Evolutionary conservation across 1,140 invertebrate species (phyloP), one percentile per base, ranked within the genome.

Genomic region (Neelides sp.): DNA sequence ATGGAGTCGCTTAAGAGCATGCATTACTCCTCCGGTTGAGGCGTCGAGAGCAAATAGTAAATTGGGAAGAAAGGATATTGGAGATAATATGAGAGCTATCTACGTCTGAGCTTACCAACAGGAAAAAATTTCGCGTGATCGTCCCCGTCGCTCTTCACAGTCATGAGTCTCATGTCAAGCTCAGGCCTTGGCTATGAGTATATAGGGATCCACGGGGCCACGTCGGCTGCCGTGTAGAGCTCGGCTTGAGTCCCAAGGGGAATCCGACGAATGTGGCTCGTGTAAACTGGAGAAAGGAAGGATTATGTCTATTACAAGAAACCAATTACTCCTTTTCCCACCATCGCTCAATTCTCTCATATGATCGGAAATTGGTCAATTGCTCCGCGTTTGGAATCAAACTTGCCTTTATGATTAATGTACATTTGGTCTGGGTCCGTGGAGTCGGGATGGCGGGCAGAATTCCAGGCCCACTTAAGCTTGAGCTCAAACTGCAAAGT

Each of bases 91-190:
- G n/a, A n/a, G n/a, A n/a, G n/a, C n/a, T n/a, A n/a, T n/a, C n/a
- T n/a, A n/a, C n/a, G n/a, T n/a, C n/a, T n/a, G 22, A 30, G 30
- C 79, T 68, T 70, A 85, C 88, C 84, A 63, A 98, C 94, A 49
- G 95, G 94, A 26, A 91, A 96, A 74, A 98, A 98, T 71, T 98
- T 98, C 0, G 94, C 93, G 75, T 99, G 95, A 72, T 98, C 94
- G 63, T 80, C 82, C 3, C 94, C 94, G 61, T 92, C 80, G 22
- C 95, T 89, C 72, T 98, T 98, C 0, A 94, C 80, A 59, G 91
- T 94, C 63, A 89, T 73, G 62, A 98, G 68, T 66, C 81, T 81
- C 7, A 88, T 65, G 70, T 93, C 82, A 30, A 95, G 71, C 70
- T 93, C 89, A 71, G 97, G 94, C 1, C 91, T 97, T 96, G 5